A percentile compares a stretch with the other conserved stretches of the same genome.
Conservation (phyloP, 2,888 invertebrate species). For the Esperia sulphurella region DNA sequence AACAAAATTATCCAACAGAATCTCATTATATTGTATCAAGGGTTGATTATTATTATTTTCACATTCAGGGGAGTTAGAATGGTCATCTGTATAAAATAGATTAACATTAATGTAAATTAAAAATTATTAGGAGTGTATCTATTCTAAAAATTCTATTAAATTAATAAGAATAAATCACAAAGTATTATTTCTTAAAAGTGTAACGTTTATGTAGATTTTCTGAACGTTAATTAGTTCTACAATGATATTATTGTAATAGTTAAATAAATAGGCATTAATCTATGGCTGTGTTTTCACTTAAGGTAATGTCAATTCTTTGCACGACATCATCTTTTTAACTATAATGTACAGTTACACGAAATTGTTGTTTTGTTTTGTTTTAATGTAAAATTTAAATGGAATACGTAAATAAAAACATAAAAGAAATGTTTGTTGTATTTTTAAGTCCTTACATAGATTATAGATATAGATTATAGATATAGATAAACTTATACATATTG, state of each 20-base stretch:
- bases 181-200: constrained; percentile 24
- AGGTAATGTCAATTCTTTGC: constrained; percentile 77
- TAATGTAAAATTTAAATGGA: constrained; percentile 63
- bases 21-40: constrained; percentile 28
- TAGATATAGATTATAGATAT: too few species aligned
- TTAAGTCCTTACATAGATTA: too few species aligned
- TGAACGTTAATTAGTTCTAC: constrained; percentile 41
- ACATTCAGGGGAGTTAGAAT: constrained; percentile 32
- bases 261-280: constrained; percentile 56
- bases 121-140: constrained; percentile 4
- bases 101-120: constrained; percentile 11
- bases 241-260: constrained; percentile 18
- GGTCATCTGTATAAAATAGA: constrained; percentile 10
- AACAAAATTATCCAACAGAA: constrained; percentile 23
- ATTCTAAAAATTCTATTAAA: constrained; percentile 10
- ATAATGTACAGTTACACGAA: constrained; percentile 63
- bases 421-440: constrained; percentile 17
- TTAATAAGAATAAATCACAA: constrained; percentile 16
- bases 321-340: constrained; percentile 66
- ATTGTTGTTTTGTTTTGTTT: constrained; percentile 50
- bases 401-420: constrained; percentile 72
- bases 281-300: constrained; percentile 78
- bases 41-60: constrained; percentile 46
- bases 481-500: too few species aligned
- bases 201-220: constrained; percentile 30